Evolutionary conservation across 2,113 vertebrate genomes (phyloP).

Genomic region (Artemisiospiza belli): DNA sequence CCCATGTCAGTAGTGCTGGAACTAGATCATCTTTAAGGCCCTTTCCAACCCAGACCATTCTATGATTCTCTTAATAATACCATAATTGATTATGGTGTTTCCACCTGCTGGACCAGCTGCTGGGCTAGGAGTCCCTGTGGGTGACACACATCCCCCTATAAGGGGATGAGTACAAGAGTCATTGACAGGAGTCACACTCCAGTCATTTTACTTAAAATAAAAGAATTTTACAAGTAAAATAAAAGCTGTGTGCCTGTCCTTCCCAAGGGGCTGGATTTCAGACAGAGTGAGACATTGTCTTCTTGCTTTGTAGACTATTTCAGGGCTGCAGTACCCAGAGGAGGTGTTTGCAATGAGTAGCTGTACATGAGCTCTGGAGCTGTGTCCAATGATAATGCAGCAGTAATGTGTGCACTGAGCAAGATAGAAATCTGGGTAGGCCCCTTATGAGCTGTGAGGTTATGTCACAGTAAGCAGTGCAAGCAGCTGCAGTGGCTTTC

Average conservation of each 20-base stretch:
- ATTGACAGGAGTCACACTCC: neutral
- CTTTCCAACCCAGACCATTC: neutral
- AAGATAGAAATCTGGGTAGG: neutral
- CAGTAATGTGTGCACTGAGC: neutral
- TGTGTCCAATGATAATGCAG: neutral
- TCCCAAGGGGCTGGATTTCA: neutral
- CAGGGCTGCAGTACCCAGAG: neutral
- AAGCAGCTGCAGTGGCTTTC: neutral
- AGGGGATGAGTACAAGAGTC: neutral
- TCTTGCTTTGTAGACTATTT: neutral
- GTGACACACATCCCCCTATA: neutral
- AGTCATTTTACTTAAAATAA: neutral
- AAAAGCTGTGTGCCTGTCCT: neutral
- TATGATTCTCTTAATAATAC: neutral
- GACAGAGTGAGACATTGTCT: neutral
- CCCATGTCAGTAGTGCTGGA: neutral
- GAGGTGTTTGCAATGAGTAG: neutral
- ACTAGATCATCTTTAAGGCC: neutral
- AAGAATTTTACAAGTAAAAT: neutral
- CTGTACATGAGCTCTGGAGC: neutral
- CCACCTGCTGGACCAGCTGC: neutral
- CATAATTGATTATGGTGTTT: neutral
- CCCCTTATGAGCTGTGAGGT: neutral
- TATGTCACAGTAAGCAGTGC: neutral
- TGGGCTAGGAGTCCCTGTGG: neutral